phyloP scores from a whole-genome alignment of 2,797 vertebrate species.

The Muscicapa striata region DNA sequence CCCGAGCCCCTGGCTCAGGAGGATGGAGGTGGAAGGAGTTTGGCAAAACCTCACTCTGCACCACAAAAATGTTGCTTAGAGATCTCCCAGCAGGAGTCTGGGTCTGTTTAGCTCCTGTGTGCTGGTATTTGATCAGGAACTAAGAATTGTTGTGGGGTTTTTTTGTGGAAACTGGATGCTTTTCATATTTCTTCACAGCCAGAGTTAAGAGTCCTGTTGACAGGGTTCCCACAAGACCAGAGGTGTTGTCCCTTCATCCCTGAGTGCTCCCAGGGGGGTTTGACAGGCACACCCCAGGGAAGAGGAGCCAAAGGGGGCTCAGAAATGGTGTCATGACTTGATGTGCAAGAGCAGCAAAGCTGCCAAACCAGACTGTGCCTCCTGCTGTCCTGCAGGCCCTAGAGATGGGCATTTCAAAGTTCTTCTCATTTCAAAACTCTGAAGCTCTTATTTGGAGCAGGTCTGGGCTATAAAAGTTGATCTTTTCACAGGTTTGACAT shows the following conservation, averaged over 20 bases:
- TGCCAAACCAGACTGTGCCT: neutral
- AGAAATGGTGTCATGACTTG: neutral
- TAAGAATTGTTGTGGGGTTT: neutral
- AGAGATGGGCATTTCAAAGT: neutral
- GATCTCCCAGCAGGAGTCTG: neutral
- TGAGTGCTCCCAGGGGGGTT: neutral
- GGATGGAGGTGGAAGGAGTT: constrained; percentile 2
- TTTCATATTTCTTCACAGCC: neutral
- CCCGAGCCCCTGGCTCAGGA: neutral
- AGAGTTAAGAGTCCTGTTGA: neutral
- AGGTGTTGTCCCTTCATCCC: neutral
- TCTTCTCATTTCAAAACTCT: neutral
- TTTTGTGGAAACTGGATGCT: neutral
- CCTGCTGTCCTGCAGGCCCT: neutral
- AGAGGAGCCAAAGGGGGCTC: neutral
- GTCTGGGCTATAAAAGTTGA: neutral
- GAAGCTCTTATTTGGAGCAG: neutral
- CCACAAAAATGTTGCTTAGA: constrained; percentile 15
- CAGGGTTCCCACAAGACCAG: accelerated
- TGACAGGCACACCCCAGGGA: neutral
- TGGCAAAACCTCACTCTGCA: neutral
- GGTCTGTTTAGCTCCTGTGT: neutral
- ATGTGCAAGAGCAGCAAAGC: neutral
- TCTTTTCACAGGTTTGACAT: neutral
- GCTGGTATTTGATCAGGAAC: neutral